Base-by-base conservation (phyloP, 53 echinoderm and acorn worm genomes). In the Holothuria scabra region DNA sequence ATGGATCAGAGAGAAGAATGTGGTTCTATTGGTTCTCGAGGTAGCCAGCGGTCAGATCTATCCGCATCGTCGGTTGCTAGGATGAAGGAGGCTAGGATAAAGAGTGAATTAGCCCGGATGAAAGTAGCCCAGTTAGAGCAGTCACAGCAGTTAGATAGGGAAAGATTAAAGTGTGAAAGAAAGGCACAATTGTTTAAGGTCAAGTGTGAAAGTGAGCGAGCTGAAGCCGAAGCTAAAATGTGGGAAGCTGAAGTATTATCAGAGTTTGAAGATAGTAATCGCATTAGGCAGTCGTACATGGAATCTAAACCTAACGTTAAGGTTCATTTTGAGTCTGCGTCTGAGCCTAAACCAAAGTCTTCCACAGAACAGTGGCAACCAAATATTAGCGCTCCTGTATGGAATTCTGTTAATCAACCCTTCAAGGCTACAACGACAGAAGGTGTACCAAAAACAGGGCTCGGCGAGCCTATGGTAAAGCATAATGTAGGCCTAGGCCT, bases 41-140 rank as follows among this genome's bases (percentile, higher is more conserved):
- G 44, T 44, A 44, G 44, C 44, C 44, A 44, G 44, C 44, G 44
- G 44, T 44, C 44, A 44, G 44, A 44, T 44, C 44, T 44, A 44
- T 68, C 69, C 30, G 34, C 69, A 30, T 28, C 69, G 69, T 58
- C 70, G 21, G 58, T 56, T 33, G 49, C 35, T 32, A 84, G 65
- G 85, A 41, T 85, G 74, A 37, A 61, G 19, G 76, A 85, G 59
- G 76, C 85, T 30, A 85, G 61, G 28, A 65, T 75, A 23, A 74
- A 85, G 63, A 11, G 30, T 20, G 76, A 75, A 28, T 75, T 85
- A 28, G 76, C 76, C 14, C 60, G 65, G 74, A 63, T 74, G 28
- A 85, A 85, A 61, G 41, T 34, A 24, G 65, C 62, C 38, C 85
- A 85, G 41, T 70, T 85, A 24, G 26, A 60, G 25, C 60, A 85